Conservation (phyloP, 2,888 invertebrate genomes). For the Himalopsyche tibetana region DNA sequence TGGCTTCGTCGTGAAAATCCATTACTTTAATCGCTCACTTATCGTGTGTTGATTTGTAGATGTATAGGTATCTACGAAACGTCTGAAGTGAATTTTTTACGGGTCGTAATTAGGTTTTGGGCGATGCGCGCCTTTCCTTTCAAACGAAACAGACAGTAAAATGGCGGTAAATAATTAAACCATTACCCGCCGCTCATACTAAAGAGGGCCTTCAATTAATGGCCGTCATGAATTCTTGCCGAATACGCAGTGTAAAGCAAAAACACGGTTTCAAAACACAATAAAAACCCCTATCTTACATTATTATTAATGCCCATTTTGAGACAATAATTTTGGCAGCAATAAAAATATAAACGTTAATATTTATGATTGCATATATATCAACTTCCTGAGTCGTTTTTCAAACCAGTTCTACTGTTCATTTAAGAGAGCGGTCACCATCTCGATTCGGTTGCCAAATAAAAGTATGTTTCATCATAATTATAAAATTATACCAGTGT, state of each 20-base stretch:
- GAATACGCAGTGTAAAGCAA: neutral
- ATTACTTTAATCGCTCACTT: too few species aligned
- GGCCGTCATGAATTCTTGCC: neutral
- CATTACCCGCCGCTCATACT: constrained; percentile 24
- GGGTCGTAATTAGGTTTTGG: neutral
- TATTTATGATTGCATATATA: too few species aligned
- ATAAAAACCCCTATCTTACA: neutral
- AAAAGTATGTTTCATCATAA: too few species aligned
- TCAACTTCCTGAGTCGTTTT: too few species aligned
- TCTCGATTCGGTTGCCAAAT: too few species aligned
- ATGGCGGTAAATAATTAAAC: constrained; percentile 30
- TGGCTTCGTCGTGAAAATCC: too few species aligned
- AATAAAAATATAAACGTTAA: too few species aligned
- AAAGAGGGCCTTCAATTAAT: constrained; percentile 21
- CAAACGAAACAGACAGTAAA: constrained; percentile 15
- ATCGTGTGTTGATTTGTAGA: too few species aligned
- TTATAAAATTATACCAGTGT: too few species aligned
- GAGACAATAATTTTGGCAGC: neutral
- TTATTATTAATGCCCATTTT: neutral
- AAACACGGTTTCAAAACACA: neutral
- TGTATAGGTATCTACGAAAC: too few species aligned
- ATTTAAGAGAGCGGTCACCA: too few species aligned
- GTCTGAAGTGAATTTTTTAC: constrained; percentile 13
- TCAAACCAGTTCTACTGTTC: too few species aligned
- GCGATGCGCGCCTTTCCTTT: constrained; percentile 1